phyloP scores from a whole-genome alignment of 2,113 vertebrate species.

The Nannobrachium achirus region DNA sequence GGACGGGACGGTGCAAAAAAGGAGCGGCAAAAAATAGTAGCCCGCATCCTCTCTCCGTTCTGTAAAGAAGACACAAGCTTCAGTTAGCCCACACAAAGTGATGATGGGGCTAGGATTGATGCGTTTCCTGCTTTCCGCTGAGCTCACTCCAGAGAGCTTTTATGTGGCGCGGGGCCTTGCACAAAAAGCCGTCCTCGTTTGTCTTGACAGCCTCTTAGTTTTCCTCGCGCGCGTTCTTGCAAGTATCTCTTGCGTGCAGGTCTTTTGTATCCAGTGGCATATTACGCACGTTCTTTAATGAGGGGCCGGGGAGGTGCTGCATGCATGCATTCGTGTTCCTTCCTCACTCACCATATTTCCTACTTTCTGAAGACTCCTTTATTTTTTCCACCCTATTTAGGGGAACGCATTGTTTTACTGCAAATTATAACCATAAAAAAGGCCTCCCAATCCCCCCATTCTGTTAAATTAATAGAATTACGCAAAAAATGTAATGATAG shows the following conservation, averaged over 20 bases:
- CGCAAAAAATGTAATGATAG: constrained; percentile 99
- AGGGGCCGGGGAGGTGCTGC: constrained; percentile 62
- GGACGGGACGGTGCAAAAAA: constrained; percentile 44
- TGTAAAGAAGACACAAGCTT: constrained; percentile 74
- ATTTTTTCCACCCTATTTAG: constrained; percentile 69
- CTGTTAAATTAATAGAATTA: constrained; percentile 99
- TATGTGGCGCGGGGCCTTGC: constrained; percentile 24
- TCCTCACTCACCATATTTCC: constrained; percentile 45
- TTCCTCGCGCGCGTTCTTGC: constrained; percentile 13
- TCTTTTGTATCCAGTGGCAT: constrained; percentile 49
- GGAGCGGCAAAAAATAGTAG: constrained; percentile 51
- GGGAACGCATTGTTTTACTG: constrained; percentile 96
- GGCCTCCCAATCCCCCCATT: constrained; percentile 92
- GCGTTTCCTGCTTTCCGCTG: constrained; percentile 53
- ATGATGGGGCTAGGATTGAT: constrained; percentile 53
- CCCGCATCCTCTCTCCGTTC: constrained; percentile 38
- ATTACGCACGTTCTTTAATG: constrained; percentile 59
- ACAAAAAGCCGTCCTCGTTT: constrained; percentile 38
- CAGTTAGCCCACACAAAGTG: constrained; percentile 76
- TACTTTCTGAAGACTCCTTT: constrained; percentile 34
- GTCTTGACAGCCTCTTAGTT: constrained; percentile 30
- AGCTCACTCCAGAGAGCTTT: constrained; percentile 44
- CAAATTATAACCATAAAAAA: constrained; percentile 99
- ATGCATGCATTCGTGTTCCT: constrained; percentile 24
- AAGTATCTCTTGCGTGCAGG: constrained; percentile 22